A percentile compares a stretch with the other conserved stretches of the same genome.
phyloP scores from a whole-genome alignment of 2,888 invertebrate species.

The Timema cristinae region DNA sequence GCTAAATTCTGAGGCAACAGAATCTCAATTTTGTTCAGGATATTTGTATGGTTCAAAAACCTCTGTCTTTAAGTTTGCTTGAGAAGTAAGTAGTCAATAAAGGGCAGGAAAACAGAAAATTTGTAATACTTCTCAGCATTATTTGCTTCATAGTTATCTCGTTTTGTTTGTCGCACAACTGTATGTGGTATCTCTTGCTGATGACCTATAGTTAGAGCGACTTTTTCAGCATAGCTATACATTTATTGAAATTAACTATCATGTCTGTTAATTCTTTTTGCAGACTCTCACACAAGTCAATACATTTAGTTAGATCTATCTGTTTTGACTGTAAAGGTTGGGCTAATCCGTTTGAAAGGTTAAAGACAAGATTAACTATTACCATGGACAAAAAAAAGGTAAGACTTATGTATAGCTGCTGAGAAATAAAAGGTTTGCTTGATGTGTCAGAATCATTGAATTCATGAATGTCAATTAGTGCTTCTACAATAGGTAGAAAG shows the following conservation, averaged over 20 bases:
- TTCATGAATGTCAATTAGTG: background rate
- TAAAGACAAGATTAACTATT: background rate
- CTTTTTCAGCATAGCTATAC: background rate
- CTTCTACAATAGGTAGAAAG: background rate
- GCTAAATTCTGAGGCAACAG: background rate
- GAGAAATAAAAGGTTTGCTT: background rate
- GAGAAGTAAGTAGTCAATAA: constrained; percentile 5
- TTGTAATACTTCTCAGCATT: background rate
- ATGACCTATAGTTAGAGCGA: background rate
- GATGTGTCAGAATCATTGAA: constrained; percentile 7
- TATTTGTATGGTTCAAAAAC: background rate
- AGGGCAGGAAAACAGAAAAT: constrained; percentile 12
- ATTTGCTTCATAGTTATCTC: background rate
- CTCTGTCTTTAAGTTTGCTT: constrained; percentile 2
- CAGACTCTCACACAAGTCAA: constrained; percentile 12
- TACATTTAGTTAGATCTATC: constrained; percentile 7
- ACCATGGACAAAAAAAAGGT: background rate
- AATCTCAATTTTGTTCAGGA: background rate
- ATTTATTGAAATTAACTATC: constrained; percentile 1
- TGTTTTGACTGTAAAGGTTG: constrained; percentile 5
- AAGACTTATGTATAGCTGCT: background rate
- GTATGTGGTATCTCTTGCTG: background rate
- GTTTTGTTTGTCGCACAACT: background rate
- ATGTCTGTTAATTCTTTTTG: constrained; percentile 4
- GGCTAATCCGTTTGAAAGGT: constrained; percentile 6